Conservation (phyloP, 2,113 vertebrate genomes). For the Holacanthus passer region DNA sequence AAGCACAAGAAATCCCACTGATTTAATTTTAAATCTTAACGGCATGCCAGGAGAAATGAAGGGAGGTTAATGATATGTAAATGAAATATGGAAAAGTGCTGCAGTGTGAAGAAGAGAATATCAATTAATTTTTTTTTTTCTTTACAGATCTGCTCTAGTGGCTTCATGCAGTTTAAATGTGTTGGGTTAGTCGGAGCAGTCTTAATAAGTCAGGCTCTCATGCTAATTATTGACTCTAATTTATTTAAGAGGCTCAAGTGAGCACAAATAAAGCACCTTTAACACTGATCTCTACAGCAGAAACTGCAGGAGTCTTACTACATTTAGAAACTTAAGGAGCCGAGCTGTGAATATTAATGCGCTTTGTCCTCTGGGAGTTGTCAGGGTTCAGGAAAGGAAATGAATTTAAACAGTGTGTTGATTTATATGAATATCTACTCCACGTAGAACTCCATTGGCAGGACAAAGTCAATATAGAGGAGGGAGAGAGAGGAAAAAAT, state of each 20-base stretch:
- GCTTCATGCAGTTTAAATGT: constrained; percentile 51
- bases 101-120: constrained; percentile 69
- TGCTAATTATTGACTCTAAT: constrained; percentile 67
- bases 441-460: constrained; percentile 1
- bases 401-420: constrained; percentile 55
- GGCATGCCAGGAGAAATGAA: constrained; percentile 72
- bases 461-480: constrained; percentile 25
- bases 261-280: constrained; percentile 62
- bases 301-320: constrained; percentile 42
- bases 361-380: constrained; percentile 44
- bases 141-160: constrained; percentile 57
- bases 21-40: constrained; percentile 72
- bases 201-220: constrained; percentile 56
- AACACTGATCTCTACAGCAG: constrained; percentile 44
- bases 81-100: constrained; percentile 80
- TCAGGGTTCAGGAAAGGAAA: constrained; percentile 54
- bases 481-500: background rate
- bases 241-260: constrained; percentile 64
- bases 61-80: constrained; percentile 80
- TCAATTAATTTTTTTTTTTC: constrained; percentile 59
- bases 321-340: constrained; percentile 47
- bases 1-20: constrained; percentile 59
- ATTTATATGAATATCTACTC: constrained; percentile 59
- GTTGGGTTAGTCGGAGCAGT: constrained; percentile 35
- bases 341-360: constrained; percentile 66